Evolutionary conservation across 2,113 vertebrate species (phyloP), one percentile per base, ranked within the genome.

Genomic region (Glaucidium brasilianum): DNA sequence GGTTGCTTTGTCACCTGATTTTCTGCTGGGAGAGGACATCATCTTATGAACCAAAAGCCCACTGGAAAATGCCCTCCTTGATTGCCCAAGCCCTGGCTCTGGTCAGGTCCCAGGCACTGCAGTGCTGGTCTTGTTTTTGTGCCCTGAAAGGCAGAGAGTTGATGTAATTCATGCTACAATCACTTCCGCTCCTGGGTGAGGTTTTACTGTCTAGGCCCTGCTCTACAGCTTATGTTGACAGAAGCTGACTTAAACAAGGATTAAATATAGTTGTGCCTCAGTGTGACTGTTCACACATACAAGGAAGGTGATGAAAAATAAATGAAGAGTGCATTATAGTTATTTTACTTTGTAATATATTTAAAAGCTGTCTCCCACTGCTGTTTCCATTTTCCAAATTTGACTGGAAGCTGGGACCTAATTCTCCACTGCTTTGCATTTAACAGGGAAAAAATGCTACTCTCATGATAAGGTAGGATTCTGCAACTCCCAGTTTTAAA

Each of bases 221-320:
- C 80, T 75, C 67, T 74, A 43, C 75, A 86, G 62, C 18, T 92
- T 85, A 53, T 41, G 63, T 83, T 93, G 85, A 90, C 90, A 94
- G 74, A 87, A 96, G 63, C 62, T 66, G 85, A 60, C 50, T 95
- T 82, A 90, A 88, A 92, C 45, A n/a, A 71, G 64, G 37, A 90
- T 83, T 94, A 94, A 86, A 80, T 93, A 93, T 71, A 92, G 67
- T 69, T 91, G 37, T 88, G 67, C 41, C 53, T 93, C 90, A 30
- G 43, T 59, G 41, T 69, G 78, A 82, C 71, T 94, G 59, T 92
- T 95, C 85, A 90, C 68, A 85, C 75, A 59, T 83, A 55, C 29
- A 62, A 92, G 63, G 67, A 86, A 92, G 85, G 67, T 80, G 85
- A 92, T 90, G 64, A 90, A 96, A 96, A 97, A 90, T 66, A 94